Evolutionary conservation across 92 coral and sea anemone species (phyloP), one percentile per base, ranked within the genome.

Genomic region (Zoanthus solanderi): DNA sequence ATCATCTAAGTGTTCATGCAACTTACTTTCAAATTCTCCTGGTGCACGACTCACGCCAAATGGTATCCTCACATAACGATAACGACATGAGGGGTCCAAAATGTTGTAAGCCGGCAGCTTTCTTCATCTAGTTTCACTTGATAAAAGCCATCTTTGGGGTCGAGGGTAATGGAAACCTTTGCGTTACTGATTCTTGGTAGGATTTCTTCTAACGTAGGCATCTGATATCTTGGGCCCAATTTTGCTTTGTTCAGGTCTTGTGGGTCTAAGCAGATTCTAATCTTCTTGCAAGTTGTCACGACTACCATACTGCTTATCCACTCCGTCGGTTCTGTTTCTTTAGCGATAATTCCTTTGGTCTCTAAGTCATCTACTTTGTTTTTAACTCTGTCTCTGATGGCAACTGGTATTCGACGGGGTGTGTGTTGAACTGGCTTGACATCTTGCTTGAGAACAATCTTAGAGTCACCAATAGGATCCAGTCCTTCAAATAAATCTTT

Each of bases 191-290:
- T 69, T 32, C 53, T 28, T 12, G 87, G 78, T 30, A 82, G 76
- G 60, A 82, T 65, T 32, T 82, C 50, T 46, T 82, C 86, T 58
- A 82, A 31, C 1, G 84, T 78, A 37, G 77, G 86, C 77, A 37
- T 37, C 42, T 37, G 42, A 37, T 37, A 37, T 37, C 42, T 37
- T 37, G 42, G 3, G 42, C 42, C 3, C 42, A 37, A 37, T 37
- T 2, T 37, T 37, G 42, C 86, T 60, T 82, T 82, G 7, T 82
- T 56, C n/a, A 61, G 86, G 32, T 82, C 77, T 23, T n/a, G 15
- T 5, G 86, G 86, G 71, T 82, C 86, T 28, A 82, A 37, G 75
- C 86, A 82, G 75, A 82, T 82, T 61, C 86, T 82, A 16, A 60
- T 82, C 86, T 82, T 82, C 46, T 63, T 50, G 14, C 78, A 78